Evolutionary conservation across 2,113 vertebrate species (phyloP).

Genomic region (Microcebus tavaratra): DNA sequence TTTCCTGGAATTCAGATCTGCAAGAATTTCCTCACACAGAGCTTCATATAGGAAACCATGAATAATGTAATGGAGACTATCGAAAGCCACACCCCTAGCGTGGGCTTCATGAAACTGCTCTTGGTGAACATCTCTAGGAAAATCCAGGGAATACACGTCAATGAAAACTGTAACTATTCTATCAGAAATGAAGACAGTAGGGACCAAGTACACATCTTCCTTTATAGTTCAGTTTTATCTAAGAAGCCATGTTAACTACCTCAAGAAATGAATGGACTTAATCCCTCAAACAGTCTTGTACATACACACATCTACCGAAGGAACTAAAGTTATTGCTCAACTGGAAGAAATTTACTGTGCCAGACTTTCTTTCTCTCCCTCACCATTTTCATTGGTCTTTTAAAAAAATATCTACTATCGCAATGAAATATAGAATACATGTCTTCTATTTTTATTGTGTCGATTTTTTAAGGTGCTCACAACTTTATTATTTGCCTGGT

Average conservation of each 20-base stretch:
- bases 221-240: not conserved
- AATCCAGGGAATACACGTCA: not conserved
- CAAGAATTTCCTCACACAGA: constrained; percentile 39
- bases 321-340: not conserved
- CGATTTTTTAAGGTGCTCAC: not conserved
- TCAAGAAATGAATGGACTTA: not conserved
- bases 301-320: not conserved
- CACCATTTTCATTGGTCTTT: not conserved
- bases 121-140: not conserved
- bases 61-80: not conserved
- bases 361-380: not conserved
- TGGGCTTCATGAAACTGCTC: not conserved
- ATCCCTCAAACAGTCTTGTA: not conserved
- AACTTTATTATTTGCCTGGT: not conserved
- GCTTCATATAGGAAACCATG: constrained; percentile 7
- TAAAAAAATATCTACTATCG: not conserved
- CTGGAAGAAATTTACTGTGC: not conserved
- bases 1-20: constrained; percentile 75
- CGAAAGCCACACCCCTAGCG: not conserved
- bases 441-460: not conserved
- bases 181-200: not conserved
- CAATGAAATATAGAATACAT: not conserved
- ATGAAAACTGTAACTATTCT: not conserved
- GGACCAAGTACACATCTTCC: not conserved
- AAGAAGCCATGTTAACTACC: not conserved